These are phyloP conservation scores for Dendrolimus pini DNA, from an alignment of 2,888 invertebrate genomes.

Conservation along the genomic window DNA sequence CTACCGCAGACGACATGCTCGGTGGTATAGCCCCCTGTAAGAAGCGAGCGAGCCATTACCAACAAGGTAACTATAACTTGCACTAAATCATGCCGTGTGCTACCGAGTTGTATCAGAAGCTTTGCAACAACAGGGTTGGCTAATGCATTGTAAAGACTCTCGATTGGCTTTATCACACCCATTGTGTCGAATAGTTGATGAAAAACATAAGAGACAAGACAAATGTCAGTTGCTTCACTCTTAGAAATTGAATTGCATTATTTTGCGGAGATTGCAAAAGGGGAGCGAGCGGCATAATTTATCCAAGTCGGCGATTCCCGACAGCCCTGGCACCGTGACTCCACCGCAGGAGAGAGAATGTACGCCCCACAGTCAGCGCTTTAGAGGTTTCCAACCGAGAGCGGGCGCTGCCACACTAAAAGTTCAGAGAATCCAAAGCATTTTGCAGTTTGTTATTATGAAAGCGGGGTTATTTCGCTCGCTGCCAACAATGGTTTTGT, in stretches of 20 bases:
- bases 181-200: constrained; percentile 25
- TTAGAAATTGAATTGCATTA: constrained; percentile 62
- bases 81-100: constrained; percentile 25
- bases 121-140: constrained; percentile 9
- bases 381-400: constrained; percentile 60
- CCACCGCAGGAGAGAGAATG: constrained; percentile 56
- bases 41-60: constrained; percentile 4
- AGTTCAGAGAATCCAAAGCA: constrained; percentile 67
- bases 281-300: constrained; percentile 63
- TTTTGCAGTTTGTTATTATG: constrained; percentile 70
- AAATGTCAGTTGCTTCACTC: constrained; percentile 51
- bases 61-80: constrained; percentile 13
- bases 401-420: constrained; percentile 49
- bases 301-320: constrained; percentile 63
- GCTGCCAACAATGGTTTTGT: constrained; percentile 49
- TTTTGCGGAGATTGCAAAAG: constrained; percentile 62
- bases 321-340: constrained; percentile 60
- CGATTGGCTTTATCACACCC: constrained; percentile 17
- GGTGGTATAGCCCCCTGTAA: constrained; percentile 4
- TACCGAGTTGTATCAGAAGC: constrained; percentile 13
- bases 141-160: constrained; percentile 1
- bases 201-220: constrained; percentile 48
- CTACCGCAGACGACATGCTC: not conserved
- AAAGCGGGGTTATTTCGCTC: constrained; percentile 30
- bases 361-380: constrained; percentile 65